Base-by-base conservation (phyloP, 2,797 vertebrate species). In the Odontamblyopus rebecca region DNA sequence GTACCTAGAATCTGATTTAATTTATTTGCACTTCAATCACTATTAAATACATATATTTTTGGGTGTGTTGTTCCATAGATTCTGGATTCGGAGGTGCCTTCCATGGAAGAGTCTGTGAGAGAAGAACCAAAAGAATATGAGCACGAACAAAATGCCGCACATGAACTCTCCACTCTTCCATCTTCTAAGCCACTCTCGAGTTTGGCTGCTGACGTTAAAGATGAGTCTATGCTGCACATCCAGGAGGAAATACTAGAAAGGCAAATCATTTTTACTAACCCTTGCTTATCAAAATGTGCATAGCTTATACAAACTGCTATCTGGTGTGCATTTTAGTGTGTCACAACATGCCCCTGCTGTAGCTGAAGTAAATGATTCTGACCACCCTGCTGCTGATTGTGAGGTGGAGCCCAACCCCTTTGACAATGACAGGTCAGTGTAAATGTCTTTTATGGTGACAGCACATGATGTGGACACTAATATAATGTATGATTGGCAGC, bases 301-400 rank as follows among this genome's bases (percentile, higher is more conserved):
- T 54, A 23, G 19, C 38, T 64, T 44, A 44, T 63, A 48, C 15
- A 13, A 7, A 66, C 12, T 53, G 41, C 13, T 64, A 29, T 59
- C 8, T 15, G n/a, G 30, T 57, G 61, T 1, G 30, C 66, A 53
- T 73, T 79, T 64, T 71, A 92, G 89, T 50, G 19, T 74, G 68
- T 77, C 57, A 35, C 78, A 80, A 7, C 73, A 78, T 44, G 51
- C 38, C 9, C 50, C 78, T 64, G 82, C 72, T 1, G 57, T 44
- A 68, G 63, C 75, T 16, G 85, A 89, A 35, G 68, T 70, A 53
- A 19, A 12, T 41, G 81, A 83, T 35, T 64, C 76, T 32, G 75
- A 86, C 32, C 68, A 62, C 11, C 81, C 80, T 76, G 71, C 79
- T 57, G 67, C 65, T 66, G 86, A 90, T 69, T 93, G 91, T 83